phyloP scores from a whole-genome alignment of 1,140 invertebrate genomes.

The Sitodiplosis mosellana region DNA sequence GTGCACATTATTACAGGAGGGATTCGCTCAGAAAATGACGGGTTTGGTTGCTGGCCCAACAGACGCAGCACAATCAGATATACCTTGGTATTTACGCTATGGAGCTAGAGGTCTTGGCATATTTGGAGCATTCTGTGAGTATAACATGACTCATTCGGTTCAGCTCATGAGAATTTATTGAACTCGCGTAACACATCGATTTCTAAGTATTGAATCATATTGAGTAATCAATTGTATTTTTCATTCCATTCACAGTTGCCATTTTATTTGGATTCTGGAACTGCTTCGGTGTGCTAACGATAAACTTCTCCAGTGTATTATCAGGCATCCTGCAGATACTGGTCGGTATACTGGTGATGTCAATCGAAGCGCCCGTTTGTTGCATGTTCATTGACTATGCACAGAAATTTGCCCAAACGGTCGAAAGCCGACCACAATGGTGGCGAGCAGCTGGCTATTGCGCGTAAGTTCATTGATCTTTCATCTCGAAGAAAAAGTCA shows the following conservation, averaged over 20 bases:
- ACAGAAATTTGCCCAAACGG: slow-evolving; percentile 56
- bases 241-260: slow-evolving; percentile 48
- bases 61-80: slow-evolving; percentile 57
- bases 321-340: slow-evolving; percentile 78
- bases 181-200: no score
- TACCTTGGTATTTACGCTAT: slow-evolving; percentile 78
- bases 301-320: slow-evolving; percentile 46
- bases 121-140: slow-evolving; percentile 62
- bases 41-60: slow-evolving; percentile 56
- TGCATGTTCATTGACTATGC: slow-evolving; percentile 89
- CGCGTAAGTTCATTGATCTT: slow-evolving; percentile 42
- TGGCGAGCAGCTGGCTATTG: slow-evolving; percentile 75
- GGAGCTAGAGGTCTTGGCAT: slow-evolving; percentile 65
- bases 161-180: not conserved
- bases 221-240: slow-evolving; percentile 1
- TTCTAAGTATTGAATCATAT: no score
- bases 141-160: slow-evolving; percentile 1
- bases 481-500: no score
- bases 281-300: slow-evolving; percentile 48
- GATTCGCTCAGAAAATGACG: slow-evolving; percentile 55
- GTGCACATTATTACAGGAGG: slow-evolving; percentile 42
- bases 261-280: slow-evolving; percentile 72
- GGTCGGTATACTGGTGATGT: slow-evolving; percentile 65
- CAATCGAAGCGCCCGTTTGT: slow-evolving; percentile 85
- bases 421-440: slow-evolving; percentile 73